A percentile compares a stretch with the other conserved stretches of the same genome.
Conservation (phyloP, 2,888 invertebrate genomes). For the Machimus rusticus region DNA sequence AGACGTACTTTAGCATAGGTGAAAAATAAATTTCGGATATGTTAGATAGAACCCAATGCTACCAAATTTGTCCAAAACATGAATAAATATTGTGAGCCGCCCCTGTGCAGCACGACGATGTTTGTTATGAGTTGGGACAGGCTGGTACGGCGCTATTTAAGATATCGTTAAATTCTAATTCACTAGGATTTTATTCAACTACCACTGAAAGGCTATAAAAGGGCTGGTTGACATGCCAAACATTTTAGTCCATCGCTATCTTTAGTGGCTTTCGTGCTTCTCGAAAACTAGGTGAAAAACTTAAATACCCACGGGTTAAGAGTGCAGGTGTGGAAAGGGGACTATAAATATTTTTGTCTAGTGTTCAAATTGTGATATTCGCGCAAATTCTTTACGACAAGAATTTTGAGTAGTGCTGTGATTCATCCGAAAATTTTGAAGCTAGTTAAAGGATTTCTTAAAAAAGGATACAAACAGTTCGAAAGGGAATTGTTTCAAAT, state of each 20-base stretch:
- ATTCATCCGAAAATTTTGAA: background rate
- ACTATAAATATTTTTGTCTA: background rate
- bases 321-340: background rate
- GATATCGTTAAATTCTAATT: conserved; percentile 32
- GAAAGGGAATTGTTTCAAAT: background rate
- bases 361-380: background rate
- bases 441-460: background rate
- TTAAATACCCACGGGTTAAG: background rate
- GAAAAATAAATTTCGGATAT: background rate
- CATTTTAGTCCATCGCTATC: conserved; percentile 27
- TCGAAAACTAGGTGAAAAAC: conserved; percentile 1
- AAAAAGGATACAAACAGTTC: background rate
- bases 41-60: background rate
- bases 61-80: background rate
- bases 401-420: background rate
- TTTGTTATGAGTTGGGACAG: background rate
- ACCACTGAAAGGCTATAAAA: conserved; percentile 10
- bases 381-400: background rate
- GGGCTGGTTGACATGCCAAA: background rate
- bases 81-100: background rate
- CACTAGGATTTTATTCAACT: conserved; percentile 8
- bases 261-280: conserved; percentile 16
- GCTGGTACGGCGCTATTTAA: conserved; percentile 14
- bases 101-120: background rate
- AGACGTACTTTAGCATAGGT: background rate